A percentile compares a stretch with the other conserved stretches of the same genome.
These are phyloP conservation scores for Tetragonula clypearis DNA, from an alignment of 1,140 invertebrate genomes.

Conservation along the genomic window DNA sequence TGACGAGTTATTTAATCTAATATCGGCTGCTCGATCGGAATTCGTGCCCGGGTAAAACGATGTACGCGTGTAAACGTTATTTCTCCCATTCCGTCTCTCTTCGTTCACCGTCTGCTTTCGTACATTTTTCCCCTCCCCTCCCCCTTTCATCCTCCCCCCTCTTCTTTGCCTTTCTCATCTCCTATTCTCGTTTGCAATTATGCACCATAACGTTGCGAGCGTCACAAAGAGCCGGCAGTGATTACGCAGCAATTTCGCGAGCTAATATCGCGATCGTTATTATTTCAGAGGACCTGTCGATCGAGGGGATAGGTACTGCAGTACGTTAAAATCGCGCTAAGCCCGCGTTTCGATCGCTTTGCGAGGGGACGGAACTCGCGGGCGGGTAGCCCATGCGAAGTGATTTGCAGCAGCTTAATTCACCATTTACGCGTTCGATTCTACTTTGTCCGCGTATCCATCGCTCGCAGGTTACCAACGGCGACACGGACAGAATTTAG, in stretches of 20 bases:
- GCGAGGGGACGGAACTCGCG: background rate
- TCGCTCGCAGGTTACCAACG: background rate
- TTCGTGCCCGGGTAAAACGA: background rate
- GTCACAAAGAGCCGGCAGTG: constrained; percentile 24
- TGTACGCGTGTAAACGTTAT: constrained; percentile 27
- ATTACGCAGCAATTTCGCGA: constrained; percentile 61
- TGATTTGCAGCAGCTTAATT: background rate
- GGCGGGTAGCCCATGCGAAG: background rate
- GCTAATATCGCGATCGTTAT: constrained; percentile 58
- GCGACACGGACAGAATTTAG: background rate
- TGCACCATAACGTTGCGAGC: constrained; percentile 7
- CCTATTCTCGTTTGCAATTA: constrained; percentile 2
- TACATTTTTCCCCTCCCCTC: background rate
- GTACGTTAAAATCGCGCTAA: constrained; percentile 49
- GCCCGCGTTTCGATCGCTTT: constrained; percentile 5
- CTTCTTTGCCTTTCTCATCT: background rate
- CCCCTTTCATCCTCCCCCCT: too few relatives aligned
- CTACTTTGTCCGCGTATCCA: background rate
- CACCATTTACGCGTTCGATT: background rate
- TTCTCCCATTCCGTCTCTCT: constrained; percentile 29
- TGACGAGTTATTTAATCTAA: constrained; percentile 52
- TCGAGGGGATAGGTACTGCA: constrained; percentile 7
- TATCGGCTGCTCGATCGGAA: constrained; percentile 22
- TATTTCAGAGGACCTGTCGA: constrained; percentile 53
- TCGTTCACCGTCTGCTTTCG: background rate